Evolutionary conservation across 2,113 vertebrate species (phyloP).

Genomic region (Platysternon megacephalum): DNA sequence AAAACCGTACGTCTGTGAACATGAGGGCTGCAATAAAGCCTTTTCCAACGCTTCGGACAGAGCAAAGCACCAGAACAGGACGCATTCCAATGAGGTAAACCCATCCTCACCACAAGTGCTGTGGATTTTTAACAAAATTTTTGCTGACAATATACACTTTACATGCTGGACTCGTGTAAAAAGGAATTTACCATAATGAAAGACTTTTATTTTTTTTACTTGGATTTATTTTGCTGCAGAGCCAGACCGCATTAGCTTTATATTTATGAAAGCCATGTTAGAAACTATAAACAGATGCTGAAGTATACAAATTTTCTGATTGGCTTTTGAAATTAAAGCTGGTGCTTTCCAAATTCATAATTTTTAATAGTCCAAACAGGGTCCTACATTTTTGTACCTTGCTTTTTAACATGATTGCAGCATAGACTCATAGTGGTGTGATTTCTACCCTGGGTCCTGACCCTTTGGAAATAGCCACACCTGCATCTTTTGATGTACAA

Average conservation of each 20-base stretch:
- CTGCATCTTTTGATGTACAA: neutral
- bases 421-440: slow-evolving; percentile 11
- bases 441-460: neutral
- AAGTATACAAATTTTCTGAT: slow-evolving; percentile 60
- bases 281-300: slow-evolving; percentile 70
- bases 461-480: neutral
- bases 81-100: slow-evolving; percentile 96
- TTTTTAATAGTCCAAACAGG: slow-evolving; percentile 33
- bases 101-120: neutral
- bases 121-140: neutral
- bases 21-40: slow-evolving; percentile 98
- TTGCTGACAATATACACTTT: slow-evolving; percentile 71
- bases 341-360: slow-evolving; percentile 44
- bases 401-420: slow-evolving; percentile 8
- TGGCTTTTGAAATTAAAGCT: slow-evolving; percentile 39
- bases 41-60: slow-evolving; percentile 99
- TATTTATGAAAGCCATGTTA: slow-evolving; percentile 58
- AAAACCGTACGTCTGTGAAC: slow-evolving; percentile 97
- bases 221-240: slow-evolving; percentile 64
- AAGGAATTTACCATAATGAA: slow-evolving; percentile 59
- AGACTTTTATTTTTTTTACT: slow-evolving; percentile 63
- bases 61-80: slow-evolving; percentile 99
- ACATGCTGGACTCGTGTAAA: slow-evolving; percentile 49
- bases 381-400: slow-evolving; percentile 20
- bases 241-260: slow-evolving; percentile 58